Conservation (phyloP, 2,113 vertebrate species). For the Colossoma macropomum region DNA sequence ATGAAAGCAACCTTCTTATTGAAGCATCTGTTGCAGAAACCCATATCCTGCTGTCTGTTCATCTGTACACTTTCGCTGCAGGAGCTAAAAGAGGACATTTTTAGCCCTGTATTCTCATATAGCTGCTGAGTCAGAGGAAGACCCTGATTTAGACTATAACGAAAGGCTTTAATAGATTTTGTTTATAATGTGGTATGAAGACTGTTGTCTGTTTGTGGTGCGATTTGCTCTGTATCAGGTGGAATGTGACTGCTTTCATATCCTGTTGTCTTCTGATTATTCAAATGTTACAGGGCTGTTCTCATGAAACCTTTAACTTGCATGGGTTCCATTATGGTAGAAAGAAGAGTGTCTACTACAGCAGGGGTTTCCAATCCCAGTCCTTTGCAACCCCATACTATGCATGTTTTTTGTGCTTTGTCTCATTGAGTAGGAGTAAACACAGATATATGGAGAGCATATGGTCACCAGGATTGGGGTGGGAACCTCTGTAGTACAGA, state of each 20-base stretch:
- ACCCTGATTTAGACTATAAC: too few species aligned
- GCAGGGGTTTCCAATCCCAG: too few species aligned
- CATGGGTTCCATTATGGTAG: neutral
- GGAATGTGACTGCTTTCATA: slow-evolving; percentile 12
- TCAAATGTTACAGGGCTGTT: neutral
- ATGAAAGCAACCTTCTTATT: neutral
- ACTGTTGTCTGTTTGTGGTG: neutral
- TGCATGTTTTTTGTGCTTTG: too few species aligned
- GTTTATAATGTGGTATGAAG: neutral
- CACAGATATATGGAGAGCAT: too few species aligned
- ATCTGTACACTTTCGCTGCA: neutral
- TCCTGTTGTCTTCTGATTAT: slow-evolving; percentile 9
- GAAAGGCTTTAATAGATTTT: neutral
- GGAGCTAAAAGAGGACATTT: neutral
- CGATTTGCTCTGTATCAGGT: neutral
- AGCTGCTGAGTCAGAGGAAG: neutral
- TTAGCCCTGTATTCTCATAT: neutral
- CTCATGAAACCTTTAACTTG: neutral
- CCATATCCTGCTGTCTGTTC: neutral
- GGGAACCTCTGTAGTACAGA: too few species aligned
- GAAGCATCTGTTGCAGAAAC: slow-evolving; percentile 11
- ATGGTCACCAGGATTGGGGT: too few species aligned
- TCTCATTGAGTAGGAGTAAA: too few species aligned
- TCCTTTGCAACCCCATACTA: too few species aligned
- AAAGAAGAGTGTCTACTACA: neutral